Evolutionary conservation across 92 coral and sea anemone species (phyloP).

Genomic region (Epizoanthus rinbou): DNA sequence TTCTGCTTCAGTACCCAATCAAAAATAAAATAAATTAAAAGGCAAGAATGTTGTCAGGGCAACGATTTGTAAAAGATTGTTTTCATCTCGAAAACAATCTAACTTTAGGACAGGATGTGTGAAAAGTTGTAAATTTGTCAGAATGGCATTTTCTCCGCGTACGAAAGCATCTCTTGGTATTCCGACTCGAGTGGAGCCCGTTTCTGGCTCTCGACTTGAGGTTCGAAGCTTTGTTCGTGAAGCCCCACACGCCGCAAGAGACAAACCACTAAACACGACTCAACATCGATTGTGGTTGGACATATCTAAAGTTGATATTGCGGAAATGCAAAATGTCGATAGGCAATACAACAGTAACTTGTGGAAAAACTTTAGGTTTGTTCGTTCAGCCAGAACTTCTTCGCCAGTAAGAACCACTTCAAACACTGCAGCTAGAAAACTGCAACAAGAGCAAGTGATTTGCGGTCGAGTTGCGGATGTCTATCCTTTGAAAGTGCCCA

Average conservation of each 20-base stretch:
- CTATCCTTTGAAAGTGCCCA: slow-evolving; percentile 72
- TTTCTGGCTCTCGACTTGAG: slow-evolving; percentile 59
- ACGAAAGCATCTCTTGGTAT: slow-evolving; percentile 76
- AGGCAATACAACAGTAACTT: slow-evolving; percentile 81
- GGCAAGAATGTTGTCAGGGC: no score
- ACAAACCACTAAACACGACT: slow-evolving; percentile 70
- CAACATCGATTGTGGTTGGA: slow-evolving; percentile 86
- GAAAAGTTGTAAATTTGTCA: neutral
- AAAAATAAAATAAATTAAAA: no score
- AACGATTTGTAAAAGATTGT: no score
- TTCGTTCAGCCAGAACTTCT: slow-evolving; percentile 62
- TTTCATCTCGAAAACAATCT: no score
- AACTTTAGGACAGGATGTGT: neutral
- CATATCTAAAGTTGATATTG: slow-evolving; percentile 64
- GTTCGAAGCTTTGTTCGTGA: slow-evolving; percentile 75
- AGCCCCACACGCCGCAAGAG: slow-evolving; percentile 67
- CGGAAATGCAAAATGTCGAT: slow-evolving; percentile 64
- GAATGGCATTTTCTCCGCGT: slow-evolving; percentile 83
- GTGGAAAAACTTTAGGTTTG: slow-evolving; percentile 93
- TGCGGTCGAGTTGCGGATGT: slow-evolving; percentile 64
- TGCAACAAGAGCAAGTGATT: slow-evolving; percentile 37
- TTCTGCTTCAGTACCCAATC: no score
- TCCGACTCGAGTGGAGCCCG: slow-evolving; percentile 58
- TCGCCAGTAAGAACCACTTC: slow-evolving; percentile 3
- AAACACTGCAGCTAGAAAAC: neutral